Evolutionary conservation across 2,797 vertebrate species (phyloP).

Genomic region (Paratrypauchen microcephalus): DNA sequence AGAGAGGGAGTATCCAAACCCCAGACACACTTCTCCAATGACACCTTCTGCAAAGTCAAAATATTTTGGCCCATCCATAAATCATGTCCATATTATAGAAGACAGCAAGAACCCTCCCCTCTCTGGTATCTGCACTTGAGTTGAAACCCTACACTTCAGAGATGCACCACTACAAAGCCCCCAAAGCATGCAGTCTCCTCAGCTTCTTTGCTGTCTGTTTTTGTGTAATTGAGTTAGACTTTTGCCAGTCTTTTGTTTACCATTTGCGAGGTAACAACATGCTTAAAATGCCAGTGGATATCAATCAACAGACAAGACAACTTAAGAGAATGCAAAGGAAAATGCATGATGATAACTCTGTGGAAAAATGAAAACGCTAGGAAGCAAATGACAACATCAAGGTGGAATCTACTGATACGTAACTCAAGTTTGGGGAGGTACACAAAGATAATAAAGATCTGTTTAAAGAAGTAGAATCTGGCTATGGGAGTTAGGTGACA

Average conservation of each 20-base stretch:
- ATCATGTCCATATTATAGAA: neutral
- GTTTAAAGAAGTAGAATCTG: slow-evolving; percentile 56
- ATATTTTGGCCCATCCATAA: slow-evolving; percentile 7
- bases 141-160: slow-evolving; percentile 24
- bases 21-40: slow-evolving; percentile 3
- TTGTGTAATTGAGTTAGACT: slow-evolving; percentile 34
- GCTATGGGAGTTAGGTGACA: slow-evolving; percentile 38
- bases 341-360: slow-evolving; percentile 29
- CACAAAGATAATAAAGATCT: slow-evolving; percentile 46
- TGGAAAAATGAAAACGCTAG: slow-evolving; percentile 26
- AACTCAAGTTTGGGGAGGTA: slow-evolving; percentile 24
- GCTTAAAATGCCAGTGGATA: slow-evolving; percentile 36
- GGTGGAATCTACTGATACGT: slow-evolving; percentile 39
- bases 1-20: neutral
- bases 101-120: slow-evolving; percentile 12
- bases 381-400: slow-evolving; percentile 63
- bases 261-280: slow-evolving; percentile 21
- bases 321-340: slow-evolving; percentile 7
- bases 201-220: slow-evolving; percentile 21
- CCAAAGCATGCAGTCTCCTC: slow-evolving; percentile 16
- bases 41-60: slow-evolving; percentile 9
- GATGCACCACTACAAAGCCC: slow-evolving; percentile 15
- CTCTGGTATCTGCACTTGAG: slow-evolving; percentile 9
- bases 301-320: slow-evolving; percentile 23
- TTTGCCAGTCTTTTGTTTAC: slow-evolving; percentile 38